Conservation (phyloP, 1,140 invertebrate genomes). For the Bactericera cockerelli region DNA sequence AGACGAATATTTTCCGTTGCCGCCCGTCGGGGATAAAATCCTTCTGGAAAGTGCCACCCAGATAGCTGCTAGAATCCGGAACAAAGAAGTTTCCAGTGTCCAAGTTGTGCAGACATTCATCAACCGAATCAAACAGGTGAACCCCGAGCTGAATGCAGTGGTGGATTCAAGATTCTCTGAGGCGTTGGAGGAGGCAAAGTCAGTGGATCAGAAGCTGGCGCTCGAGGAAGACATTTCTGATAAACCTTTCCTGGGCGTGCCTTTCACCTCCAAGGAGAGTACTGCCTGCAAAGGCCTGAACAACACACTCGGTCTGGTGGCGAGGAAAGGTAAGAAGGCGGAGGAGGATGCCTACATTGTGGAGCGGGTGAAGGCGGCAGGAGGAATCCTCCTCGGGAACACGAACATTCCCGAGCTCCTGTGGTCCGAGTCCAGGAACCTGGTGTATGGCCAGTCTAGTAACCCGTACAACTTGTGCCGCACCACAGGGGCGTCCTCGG, state of each 20-base stretch:
- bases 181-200: constrained; percentile 56
- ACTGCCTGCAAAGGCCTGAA: constrained; percentile 37
- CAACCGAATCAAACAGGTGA: constrained; percentile 61
- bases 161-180: constrained; percentile 59
- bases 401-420: constrained; percentile 85
- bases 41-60: constrained; percentile 44
- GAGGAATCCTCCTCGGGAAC: constrained; percentile 75
- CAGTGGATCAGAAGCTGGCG: constrained; percentile 43
- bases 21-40: constrained; percentile 39
- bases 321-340: constrained; percentile 38
- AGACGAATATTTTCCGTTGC: constrained; percentile 32
- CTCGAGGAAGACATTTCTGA: constrained; percentile 8
- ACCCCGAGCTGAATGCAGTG: constrained; percentile 61
- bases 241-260: constrained; percentile 60
- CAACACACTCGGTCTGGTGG: constrained; percentile 41
- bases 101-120: constrained; percentile 58
- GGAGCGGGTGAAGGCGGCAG: constrained; percentile 50
- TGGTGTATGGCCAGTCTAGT: constrained; percentile 74
- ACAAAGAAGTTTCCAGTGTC: constrained; percentile 34
- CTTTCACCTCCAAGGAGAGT: constrained; percentile 63
- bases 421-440: constrained; percentile 80
- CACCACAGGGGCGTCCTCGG: constrained; percentile 71
- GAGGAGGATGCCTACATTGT: constrained; percentile 62
- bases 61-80: constrained; percentile 45
- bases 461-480: constrained; percentile 81